Evolutionary conservation across 2,888 invertebrate species (phyloP).

Genomic region (Drosophila meridionalis): DNA sequence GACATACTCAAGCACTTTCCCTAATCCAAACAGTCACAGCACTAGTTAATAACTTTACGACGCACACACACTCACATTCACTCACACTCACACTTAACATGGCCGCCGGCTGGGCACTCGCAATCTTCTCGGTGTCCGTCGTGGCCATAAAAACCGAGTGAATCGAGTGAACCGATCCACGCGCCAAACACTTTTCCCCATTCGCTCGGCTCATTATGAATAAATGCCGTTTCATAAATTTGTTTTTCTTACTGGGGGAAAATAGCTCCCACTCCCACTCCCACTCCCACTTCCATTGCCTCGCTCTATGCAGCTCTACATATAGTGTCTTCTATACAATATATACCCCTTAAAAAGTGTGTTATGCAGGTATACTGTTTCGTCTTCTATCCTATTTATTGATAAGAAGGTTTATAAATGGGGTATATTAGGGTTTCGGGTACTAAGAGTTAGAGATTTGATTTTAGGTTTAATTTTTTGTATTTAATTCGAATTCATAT

Average conservation of each 20-base stretch:
- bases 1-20: slow-evolving; percentile 42
- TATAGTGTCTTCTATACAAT: slow-evolving; percentile 3
- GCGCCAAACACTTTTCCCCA: slow-evolving; percentile 66
- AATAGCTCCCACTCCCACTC: background rate
- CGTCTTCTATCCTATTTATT: background rate
- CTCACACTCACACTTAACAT: slow-evolving; percentile 33
- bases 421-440: background rate
- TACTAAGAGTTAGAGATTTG: too few relatives aligned
- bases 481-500: too few relatives aligned
- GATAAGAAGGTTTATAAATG: background rate
- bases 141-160: slow-evolving; percentile 56
- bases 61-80: slow-evolving; percentile 18
- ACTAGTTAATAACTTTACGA: slow-evolving; percentile 71
- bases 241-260: slow-evolving; percentile 50
- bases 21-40: slow-evolving; percentile 50
- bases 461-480: too few relatives aligned
- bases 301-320: background rate
- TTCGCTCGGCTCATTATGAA: slow-evolving; percentile 74
- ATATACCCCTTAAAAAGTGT: slow-evolving; percentile 13
- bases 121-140: slow-evolving; percentile 33
- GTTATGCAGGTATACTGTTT: background rate
- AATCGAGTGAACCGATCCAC: slow-evolving; percentile 64
- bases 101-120: slow-evolving; percentile 39
- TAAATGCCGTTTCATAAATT: slow-evolving; percentile 79
- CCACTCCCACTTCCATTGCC: background rate